Base-by-base conservation (phyloP, 2,888 invertebrate genomes). In the Idaea aversata region DNA sequence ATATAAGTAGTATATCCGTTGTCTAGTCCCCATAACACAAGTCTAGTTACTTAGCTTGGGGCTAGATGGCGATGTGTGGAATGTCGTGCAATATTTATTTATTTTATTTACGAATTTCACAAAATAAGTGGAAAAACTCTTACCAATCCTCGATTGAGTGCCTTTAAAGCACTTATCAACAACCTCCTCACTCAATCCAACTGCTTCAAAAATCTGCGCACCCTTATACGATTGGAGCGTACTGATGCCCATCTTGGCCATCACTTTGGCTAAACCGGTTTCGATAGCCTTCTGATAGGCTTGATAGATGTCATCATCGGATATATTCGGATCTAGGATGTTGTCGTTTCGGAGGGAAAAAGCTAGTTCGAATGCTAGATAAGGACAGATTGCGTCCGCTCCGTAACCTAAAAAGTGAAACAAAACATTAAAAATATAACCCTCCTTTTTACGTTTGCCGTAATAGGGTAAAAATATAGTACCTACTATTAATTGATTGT, bases 181-280 rank as follows among this genome's bases (percentile, higher is more conserved):
- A 0, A 99, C 97, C 79, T 99, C 99, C 68, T 96, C 95, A 58
- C 97, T 96, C 61, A 99, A 88, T 0, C 99, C 99, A 10, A 99
- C 99, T 0, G 99, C 99, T 89, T 99, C 99, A 84, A 99, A 99
- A 78, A 99, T 99, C 93, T 99, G 99, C 0, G 99, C 99, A 71
- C 99, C 98, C 93, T 99, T 99, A 91, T 99, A 99, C 0, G 99
- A 99, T 86, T 99, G 99, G 59, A 99, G 93, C 0, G 99, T 99
- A 66, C 98, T 99, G 82, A 99, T 99, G 66, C 99, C 99, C 99
- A 99, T 99, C 88, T 99, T 99, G 5, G 99, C 99, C 99, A 99
- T 99, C 0, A 87, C 93, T 71, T 93, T 92, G 34, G 91, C 88
- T 4, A 93, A 71, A 63, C 99, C 99, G 0, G 98, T 95, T 79